Conservation (phyloP, 2,888 invertebrate species). For the Diplazon laetatorius region DNA sequence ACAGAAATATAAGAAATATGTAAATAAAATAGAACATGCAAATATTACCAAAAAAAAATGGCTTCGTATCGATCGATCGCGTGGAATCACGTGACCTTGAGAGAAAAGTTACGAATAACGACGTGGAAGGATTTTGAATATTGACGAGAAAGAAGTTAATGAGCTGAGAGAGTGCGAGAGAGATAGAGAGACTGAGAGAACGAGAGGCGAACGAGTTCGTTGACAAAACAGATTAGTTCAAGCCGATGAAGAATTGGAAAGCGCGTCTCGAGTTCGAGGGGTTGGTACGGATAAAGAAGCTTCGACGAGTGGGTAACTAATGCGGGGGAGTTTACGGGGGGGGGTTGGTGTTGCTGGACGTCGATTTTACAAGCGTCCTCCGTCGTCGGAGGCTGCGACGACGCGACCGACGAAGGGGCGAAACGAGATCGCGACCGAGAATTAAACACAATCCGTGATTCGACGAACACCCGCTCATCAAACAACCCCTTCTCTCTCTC, state of each 20-base stretch:
- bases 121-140: not conserved
- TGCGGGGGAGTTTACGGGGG: constrained; percentile 18
- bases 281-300: constrained; percentile 33
- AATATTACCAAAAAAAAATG: too few species aligned
- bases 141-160: constrained; percentile 71
- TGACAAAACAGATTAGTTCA: constrained; percentile 81
- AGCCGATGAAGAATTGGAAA: constrained; percentile 40
- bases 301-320: constrained; percentile 46
- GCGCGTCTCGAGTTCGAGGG: constrained; percentile 25
- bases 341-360: constrained; percentile 43
- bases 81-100: not conserved
- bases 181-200: constrained; percentile 66
- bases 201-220: constrained; percentile 66
- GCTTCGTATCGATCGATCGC: not conserved
- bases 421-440: constrained; percentile 68
- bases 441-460: constrained; percentile 77
- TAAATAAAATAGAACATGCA: too few species aligned
- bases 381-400: constrained; percentile 61
- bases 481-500: constrained; percentile 82
- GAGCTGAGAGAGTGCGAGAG: constrained; percentile 76
- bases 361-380: constrained; percentile 48
- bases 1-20: too few species aligned
- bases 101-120: not conserved
- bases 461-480: constrained; percentile 79
- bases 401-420: constrained; percentile 57